Evolutionary conservation across 2,888 invertebrate species (phyloP).

Genomic region (Lasioglossum calceatum): DNA sequence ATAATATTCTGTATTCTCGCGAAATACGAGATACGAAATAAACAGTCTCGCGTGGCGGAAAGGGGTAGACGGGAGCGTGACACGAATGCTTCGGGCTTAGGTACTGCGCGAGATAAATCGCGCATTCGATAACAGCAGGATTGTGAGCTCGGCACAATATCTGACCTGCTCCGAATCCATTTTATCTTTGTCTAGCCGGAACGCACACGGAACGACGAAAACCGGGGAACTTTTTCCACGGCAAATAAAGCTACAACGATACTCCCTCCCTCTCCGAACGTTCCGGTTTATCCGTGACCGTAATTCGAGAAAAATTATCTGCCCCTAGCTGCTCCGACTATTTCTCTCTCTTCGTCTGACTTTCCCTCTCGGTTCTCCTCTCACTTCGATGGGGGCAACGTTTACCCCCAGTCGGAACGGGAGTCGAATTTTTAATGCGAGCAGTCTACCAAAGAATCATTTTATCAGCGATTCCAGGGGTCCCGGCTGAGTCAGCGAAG

Average conservation of each 20-base stretch:
- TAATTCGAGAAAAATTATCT: slow-evolving; percentile 30
- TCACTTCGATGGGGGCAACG: neutral
- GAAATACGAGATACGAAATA: slow-evolving; percentile 7
- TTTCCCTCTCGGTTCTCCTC: neutral
- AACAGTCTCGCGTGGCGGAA: neutral
- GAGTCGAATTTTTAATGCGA: slow-evolving; percentile 6
- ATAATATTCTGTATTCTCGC: neutral
- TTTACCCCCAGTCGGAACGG: neutral
- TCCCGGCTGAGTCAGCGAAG: neutral
- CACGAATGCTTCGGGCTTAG: slow-evolving; percentile 6
- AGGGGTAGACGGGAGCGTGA: neutral
- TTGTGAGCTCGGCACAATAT: neutral
- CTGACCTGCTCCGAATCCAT: neutral
- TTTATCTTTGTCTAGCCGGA: neutral
- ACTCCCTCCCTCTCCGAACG: neutral
- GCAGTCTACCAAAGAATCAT: neutral
- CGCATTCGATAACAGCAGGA: neutral
- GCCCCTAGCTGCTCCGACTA: neutral
- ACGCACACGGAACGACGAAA: neutral
- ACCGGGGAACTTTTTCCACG: neutral
- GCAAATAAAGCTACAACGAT: slow-evolving; percentile 18
- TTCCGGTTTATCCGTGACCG: neutral
- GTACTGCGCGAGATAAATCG: neutral
- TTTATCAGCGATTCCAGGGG: neutral
- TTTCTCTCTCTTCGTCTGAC: neutral